phyloP scores from a whole-genome alignment of 2,797 vertebrate species.

The Protonibea diacanthus region DNA sequence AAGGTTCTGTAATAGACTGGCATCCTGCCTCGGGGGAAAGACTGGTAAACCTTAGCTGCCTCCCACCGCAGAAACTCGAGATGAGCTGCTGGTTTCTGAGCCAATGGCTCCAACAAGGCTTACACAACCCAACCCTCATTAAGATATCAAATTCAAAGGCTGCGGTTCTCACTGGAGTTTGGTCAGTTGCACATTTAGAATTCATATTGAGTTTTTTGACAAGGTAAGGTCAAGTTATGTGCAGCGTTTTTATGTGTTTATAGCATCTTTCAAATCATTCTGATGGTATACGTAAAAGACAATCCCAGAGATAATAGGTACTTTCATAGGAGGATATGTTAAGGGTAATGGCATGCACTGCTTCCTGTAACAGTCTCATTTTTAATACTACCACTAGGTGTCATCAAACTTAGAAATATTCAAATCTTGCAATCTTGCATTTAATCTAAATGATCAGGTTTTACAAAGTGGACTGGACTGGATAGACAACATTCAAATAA shows the following conservation, averaged over 20 bases:
- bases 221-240: neutral
- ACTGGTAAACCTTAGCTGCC: slow-evolving; percentile 42
- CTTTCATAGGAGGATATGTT: neutral
- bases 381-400: neutral
- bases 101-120: slow-evolving; percentile 28
- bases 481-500: neutral
- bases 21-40: slow-evolving; percentile 36
- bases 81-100: slow-evolving; percentile 47
- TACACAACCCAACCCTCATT: slow-evolving; percentile 30
- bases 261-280: neutral
- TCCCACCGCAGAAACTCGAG: slow-evolving; percentile 49
- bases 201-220: neutral
- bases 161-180: neutral
- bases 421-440: neutral
- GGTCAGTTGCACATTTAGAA: neutral
- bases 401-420: neutral
- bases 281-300: neutral
- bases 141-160: slow-evolving; percentile 52
- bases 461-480: neutral
- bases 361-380: neutral
- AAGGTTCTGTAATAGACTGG: slow-evolving; percentile 55
- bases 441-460: neutral
- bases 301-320: neutral
- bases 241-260: neutral
- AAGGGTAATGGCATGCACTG: too few species aligned